Evolutionary conservation across 2,888 invertebrate genomes (phyloP), one percentile per base, ranked within the genome.

Genomic region (Stramonita haemastoma): DNA sequence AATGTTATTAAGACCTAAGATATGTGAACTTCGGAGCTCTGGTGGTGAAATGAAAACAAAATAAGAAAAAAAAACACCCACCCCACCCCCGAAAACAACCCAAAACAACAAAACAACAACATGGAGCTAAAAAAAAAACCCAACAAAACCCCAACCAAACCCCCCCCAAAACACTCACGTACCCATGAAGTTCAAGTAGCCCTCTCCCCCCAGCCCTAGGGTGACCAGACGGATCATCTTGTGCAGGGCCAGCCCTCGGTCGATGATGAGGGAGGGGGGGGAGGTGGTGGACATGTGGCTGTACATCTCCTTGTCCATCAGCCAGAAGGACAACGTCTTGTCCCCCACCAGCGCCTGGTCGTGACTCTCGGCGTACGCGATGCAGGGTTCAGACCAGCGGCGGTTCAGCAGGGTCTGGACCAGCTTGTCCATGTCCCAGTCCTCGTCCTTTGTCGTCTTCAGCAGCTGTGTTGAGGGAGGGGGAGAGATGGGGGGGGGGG

Each of bases 241-340:
- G 96, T 99, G 99, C 91, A 99, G 97, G 36, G 99, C 98, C 89
- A 99, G 97, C 6, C 99, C 99, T 66, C 99, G 97, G 96, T 98
- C 98, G 91, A 99, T 97, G 86, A 98, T 94, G 26, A 96, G 91
- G 89, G 92, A 95, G 11, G 94, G 94, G 13, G 94, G 95, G 19
- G 95, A 94, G 6, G 97, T 1, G 0, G 96, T 97, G 79, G 98
- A 98, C 99, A 99, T 99, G 96, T 98, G 98, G 0, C 98, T 98
- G 96, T 99, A 99, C 99, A 99, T 99, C 93, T 99, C 98, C 93
- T 99, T 98, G 96, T 99, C 99, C 99, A 99, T 99, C 92, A 99
- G 96, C 99, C 99, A 99, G 96, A 99, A 99, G 0, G 99, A 99
- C 79, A 99, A 97, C 0, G 99, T 99, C 96, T 99, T 99, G 96